These are phyloP conservation scores for Notamacropus eugenii DNA, from an alignment of 2,797 vertebrate species.

Conservation along the genomic window DNA sequence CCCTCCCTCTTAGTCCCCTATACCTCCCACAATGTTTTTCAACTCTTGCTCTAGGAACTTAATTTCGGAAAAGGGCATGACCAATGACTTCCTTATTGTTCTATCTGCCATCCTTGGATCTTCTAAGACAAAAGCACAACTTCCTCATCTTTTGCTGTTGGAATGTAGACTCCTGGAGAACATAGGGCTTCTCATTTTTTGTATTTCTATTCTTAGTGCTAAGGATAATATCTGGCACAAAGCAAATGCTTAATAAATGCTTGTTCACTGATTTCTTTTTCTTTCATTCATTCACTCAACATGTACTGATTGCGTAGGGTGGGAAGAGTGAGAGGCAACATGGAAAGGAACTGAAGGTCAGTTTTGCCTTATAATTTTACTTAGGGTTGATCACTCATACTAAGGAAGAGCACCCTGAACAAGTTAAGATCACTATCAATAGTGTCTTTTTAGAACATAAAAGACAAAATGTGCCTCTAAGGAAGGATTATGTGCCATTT, in stretches of 20 bases:
- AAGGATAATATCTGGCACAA: not conserved
- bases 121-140: not conserved
- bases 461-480: not conserved
- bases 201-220: not conserved
- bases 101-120: not conserved
- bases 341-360: not conserved
- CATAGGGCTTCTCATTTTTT: not conserved
- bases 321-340: not conserved
- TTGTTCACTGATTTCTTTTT: not conserved
- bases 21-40: not conserved
- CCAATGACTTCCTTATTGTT: not conserved
- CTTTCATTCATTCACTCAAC: not conserved
- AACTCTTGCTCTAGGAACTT: not conserved
- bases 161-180: not conserved
- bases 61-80: not conserved
- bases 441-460: not conserved
- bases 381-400: not conserved
- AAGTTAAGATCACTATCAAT: not conserved
- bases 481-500: not conserved
- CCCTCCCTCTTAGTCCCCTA: not conserved
- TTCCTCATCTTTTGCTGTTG: not conserved
- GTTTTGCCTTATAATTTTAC: not conserved
- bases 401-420: not conserved
- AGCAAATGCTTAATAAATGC: not conserved
- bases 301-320: not conserved